phyloP scores from a whole-genome alignment of 2,797 vertebrate genomes.

The Acanthopagrus latus region DNA sequence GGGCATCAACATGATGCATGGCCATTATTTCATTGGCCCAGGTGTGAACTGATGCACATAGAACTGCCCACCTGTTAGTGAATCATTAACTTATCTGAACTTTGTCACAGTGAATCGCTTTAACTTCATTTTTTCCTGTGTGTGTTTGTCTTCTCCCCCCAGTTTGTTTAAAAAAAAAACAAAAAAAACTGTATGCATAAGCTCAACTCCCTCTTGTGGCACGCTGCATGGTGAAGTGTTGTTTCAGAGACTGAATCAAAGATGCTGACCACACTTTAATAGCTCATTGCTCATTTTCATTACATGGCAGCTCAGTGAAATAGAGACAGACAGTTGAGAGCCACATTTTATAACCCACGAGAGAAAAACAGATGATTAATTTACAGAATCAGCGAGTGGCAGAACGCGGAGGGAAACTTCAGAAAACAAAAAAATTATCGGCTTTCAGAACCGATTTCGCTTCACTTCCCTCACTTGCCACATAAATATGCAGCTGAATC shows the following conservation, averaged over 20 bases:
- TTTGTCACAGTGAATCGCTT: conserved; percentile 6
- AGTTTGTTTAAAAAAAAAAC: no score
- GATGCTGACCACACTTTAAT: conserved; percentile 5
- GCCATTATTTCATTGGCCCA: not conserved
- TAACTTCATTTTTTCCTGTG: not conserved
- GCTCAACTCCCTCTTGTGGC: conserved; percentile 10
- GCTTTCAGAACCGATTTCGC: conserved; percentile 16
- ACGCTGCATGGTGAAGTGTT: not conserved
- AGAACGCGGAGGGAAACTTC: not conserved
- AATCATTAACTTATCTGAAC: conserved; percentile 10
- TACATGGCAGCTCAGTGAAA: conserved; percentile 6
- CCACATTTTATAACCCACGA: not conserved
- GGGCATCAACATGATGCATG: not conserved
- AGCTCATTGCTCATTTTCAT: conserved; percentile 12
- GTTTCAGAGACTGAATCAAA: conserved; percentile 3
- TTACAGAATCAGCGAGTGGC: not conserved
- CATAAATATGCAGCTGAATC: conserved; percentile 52
- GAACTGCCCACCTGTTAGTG: no score
- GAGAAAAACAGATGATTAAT: conserved; percentile 21
- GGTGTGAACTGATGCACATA: no score
- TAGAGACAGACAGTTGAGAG: not conserved
- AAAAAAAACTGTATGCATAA: conserved; percentile 7
- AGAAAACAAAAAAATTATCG: conserved; percentile 13
- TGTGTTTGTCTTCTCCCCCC: not conserved
- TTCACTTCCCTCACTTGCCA: conserved; percentile 11